Percentiles rank a stretch among this genome's conserved stretches.
Evolutionary conservation across 2,113 vertebrate species (phyloP).

Genomic region (Sinosuthora webbiana): DNA sequence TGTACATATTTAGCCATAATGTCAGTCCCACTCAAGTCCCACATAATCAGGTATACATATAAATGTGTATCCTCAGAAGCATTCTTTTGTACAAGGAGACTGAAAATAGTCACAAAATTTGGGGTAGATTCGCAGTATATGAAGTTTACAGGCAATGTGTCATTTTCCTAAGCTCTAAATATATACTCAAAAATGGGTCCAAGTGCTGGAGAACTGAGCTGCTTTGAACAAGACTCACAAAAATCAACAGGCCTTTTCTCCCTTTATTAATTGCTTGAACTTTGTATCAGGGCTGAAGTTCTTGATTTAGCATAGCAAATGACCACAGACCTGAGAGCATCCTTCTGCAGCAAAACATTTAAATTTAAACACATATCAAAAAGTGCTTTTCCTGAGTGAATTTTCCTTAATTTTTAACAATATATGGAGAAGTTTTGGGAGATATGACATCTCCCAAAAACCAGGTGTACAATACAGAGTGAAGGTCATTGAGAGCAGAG

Average conservation of each 20-base stretch:
- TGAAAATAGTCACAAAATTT: neutral
- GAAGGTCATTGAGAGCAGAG: neutral
- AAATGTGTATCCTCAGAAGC: neutral
- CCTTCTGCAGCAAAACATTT: neutral
- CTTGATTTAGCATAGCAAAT: neutral
- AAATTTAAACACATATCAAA: neutral
- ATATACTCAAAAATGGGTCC: neutral
- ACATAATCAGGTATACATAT: rapidly evolving
- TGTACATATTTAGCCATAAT: neutral
- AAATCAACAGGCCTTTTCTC: neutral
- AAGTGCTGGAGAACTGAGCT: neutral
- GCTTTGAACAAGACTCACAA: neutral
- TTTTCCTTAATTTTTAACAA: neutral
- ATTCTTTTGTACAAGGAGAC: neutral
- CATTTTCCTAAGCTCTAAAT: neutral
- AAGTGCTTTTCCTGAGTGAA: neutral
- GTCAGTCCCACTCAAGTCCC: neutral
- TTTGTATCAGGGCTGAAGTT: neutral
- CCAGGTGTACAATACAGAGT: neutral
- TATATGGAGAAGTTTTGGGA: neutral
- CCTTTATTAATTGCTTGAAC: neutral
- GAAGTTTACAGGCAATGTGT: neutral
- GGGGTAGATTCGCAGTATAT: neutral
- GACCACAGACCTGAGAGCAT: neutral
- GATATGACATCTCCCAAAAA: neutral